These are phyloP conservation scores for Sinosuthora webbiana DNA, from an alignment of 2,113 vertebrate species.

Conservation along the genomic window DNA sequence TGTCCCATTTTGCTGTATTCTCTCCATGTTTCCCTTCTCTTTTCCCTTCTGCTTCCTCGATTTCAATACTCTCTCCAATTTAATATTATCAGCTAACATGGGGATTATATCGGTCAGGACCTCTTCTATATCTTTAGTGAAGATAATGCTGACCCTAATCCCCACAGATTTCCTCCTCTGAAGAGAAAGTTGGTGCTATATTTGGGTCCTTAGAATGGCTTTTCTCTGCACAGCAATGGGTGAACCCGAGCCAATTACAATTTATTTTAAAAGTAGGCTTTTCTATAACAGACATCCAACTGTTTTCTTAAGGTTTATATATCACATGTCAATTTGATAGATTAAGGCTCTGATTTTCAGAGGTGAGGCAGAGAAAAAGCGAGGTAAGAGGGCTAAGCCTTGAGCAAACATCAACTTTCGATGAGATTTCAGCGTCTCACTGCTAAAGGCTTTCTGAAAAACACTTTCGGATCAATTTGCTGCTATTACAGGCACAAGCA, in stretches of 20 bases:
- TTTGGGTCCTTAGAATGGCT: neutral
- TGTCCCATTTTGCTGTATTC: neutral
- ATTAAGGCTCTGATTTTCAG: neutral
- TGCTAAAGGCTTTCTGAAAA: neutral
- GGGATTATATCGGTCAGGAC: neutral
- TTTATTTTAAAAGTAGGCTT: slow-evolving; percentile 11
- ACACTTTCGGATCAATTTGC: neutral
- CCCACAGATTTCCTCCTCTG: neutral
- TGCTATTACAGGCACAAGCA: neutral
- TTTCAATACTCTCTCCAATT: neutral
- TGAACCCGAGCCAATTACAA: neutral
- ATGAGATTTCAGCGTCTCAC: neutral
- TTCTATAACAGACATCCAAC: neutral
- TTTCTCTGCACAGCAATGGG: neutral
- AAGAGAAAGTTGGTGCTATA: neutral
- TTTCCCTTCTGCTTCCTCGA: neutral
- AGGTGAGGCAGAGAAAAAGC: neutral
- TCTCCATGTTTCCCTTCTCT: neutral
- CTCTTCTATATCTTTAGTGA: neutral
- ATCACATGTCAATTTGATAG: neutral
- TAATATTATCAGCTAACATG: neutral
- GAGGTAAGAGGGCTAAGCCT: neutral
- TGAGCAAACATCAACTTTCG: neutral
- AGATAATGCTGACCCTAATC: slow-evolving; percentile 22
- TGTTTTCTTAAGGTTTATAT: neutral